phyloP scores from a whole-genome alignment of 1,140 invertebrate species.

The Ceratina japonica region DNA sequence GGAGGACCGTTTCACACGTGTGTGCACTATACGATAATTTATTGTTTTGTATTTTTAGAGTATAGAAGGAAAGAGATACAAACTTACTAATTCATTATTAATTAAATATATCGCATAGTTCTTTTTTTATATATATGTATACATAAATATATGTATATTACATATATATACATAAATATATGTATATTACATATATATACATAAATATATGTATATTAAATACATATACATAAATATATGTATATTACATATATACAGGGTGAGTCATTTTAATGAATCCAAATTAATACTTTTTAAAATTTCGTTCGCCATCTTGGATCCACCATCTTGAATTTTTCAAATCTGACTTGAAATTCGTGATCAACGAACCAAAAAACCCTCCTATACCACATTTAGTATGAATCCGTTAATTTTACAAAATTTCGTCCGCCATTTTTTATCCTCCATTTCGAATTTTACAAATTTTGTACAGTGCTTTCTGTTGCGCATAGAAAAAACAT shows the following conservation, averaged over 20 bases:
- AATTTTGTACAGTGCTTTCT: no score
- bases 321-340: no score
- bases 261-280: no score
- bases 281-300: no score
- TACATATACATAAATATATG: conserved; percentile 34
- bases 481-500: no score
- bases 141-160: conserved; percentile 23
- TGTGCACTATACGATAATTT: conserved; percentile 66
- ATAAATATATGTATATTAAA: conserved; percentile 30
- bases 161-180: conserved; percentile 38
- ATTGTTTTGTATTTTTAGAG: conserved; percentile 69
- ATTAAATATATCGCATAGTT: conserved; percentile 51
- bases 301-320: no score
- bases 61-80: conserved; percentile 46
- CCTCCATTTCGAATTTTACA: no score
- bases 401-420: no score
- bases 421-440: no score
- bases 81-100: conserved; percentile 61
- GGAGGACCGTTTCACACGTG: conserved; percentile 42
- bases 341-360: no score
- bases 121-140: conserved; percentile 28
- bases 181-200: conserved; percentile 28
- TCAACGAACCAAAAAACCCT: no score
- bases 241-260: conserved; percentile 30
- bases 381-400: no score